Conservation (phyloP, 2,113 vertebrate genomes). For the Oreochromis aureus region DNA sequence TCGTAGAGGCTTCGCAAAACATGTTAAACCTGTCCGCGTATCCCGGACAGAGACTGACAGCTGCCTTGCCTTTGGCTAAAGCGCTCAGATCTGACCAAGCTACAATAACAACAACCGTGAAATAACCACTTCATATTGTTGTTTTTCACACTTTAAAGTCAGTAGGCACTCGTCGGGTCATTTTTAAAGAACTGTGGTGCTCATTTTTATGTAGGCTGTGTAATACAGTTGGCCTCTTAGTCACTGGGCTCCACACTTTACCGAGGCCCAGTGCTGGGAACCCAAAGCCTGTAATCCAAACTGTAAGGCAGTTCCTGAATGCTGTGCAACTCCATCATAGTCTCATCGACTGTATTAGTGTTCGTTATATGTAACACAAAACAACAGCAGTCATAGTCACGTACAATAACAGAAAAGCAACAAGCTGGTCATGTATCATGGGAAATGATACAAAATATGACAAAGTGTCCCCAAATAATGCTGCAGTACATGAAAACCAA, state of each 20-base stretch:
- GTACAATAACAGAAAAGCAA: background rate
- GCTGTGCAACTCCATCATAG: background rate
- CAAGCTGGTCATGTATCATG: background rate
- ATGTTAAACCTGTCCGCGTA: background rate
- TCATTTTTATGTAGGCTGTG: background rate
- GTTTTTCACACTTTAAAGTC: background rate
- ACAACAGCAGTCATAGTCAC: background rate
- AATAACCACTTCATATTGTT: background rate
- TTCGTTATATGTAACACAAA: background rate
- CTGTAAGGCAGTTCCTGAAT: background rate
- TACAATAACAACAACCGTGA: slow-evolving; percentile 10
- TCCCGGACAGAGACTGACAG: slow-evolving; percentile 35
- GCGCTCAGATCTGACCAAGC: background rate
- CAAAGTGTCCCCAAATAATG: background rate
- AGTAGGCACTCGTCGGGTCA: rapidly evolving
- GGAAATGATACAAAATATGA: background rate
- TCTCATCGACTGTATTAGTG: background rate
- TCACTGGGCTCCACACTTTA: background rate
- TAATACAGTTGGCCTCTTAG: background rate
- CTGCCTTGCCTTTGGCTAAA: slow-evolving; percentile 15
- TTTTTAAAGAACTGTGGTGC: background rate
- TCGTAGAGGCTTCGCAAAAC: background rate
- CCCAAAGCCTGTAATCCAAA: background rate
- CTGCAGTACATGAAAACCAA: background rate
- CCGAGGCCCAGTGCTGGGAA: slow-evolving; percentile 17